Conservation (phyloP, 2,888 invertebrate genomes). For the Patella caerulea region DNA sequence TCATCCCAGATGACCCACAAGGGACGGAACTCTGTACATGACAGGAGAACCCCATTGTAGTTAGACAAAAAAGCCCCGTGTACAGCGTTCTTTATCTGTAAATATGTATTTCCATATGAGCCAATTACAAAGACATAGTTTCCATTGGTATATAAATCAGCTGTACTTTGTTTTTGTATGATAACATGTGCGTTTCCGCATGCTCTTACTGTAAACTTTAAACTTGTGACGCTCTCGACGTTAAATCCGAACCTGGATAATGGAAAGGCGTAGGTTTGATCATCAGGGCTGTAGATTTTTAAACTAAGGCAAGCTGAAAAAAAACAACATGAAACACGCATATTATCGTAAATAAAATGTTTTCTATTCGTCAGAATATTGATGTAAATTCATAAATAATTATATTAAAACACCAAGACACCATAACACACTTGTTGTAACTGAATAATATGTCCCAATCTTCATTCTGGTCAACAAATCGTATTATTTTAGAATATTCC, state of each 20-base stretch:
- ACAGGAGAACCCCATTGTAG: not conserved
- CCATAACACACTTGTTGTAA: no score
- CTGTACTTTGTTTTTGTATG: not conserved
- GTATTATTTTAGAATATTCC: no score
- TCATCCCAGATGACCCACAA: not conserved
- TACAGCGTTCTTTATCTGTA: not conserved
- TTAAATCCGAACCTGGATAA: not conserved
- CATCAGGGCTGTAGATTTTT: not conserved
- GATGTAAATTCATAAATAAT: no score
- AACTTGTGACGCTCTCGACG: not conserved
- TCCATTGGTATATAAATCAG: conserved; percentile 1
- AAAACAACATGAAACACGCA: no score
- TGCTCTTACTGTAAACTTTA: not conserved
- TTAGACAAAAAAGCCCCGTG: not conserved
- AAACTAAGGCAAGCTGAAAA: not conserved
- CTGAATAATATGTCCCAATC: no score
- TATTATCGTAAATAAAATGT: no score
- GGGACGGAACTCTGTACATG: not conserved
- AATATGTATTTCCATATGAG: not conserved
- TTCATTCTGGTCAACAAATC: no score
- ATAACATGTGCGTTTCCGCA: not conserved
- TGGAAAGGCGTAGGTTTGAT: not conserved
- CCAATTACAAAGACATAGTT: not conserved
- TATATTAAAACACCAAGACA: no score
- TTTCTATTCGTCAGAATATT: no score